phyloP scores from a whole-genome alignment of 2,113 vertebrate genomes.

The Ceuthmochares aereus region DNA sequence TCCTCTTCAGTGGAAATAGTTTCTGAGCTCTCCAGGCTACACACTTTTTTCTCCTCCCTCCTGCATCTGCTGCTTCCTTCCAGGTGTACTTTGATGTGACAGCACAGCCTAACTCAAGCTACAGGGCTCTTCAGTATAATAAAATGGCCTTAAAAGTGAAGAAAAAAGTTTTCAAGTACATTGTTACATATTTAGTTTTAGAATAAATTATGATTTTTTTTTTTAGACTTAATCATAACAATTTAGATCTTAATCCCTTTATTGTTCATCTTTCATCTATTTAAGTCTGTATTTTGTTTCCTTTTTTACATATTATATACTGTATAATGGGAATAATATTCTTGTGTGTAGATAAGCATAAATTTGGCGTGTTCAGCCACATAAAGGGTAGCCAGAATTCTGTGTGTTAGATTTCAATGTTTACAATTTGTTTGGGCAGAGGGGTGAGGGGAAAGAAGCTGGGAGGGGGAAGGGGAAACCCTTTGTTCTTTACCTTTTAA shows the following conservation, averaged over 20 bases:
- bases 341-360: background rate
- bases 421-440: background rate
- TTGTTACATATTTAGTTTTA: background rate
- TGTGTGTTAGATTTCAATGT: background rate
- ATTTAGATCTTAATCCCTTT: background rate
- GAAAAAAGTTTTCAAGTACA: background rate
- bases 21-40: slow-evolving; percentile 24
- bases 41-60: background rate
- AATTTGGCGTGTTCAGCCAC: background rate
- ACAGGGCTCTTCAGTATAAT: background rate
- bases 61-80: slow-evolving; percentile 33
- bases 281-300: slow-evolving; percentile 20
- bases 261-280: slow-evolving; percentile 12
- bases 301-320: background rate
- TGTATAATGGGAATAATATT: background rate
- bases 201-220: background rate
- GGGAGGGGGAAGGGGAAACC: background rate
- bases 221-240: background rate
- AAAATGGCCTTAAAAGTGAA: background rate
- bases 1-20: slow-evolving; percentile 43
- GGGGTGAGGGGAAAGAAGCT: background rate
- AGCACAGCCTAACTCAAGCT: slow-evolving; percentile 9
- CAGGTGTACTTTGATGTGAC: slow-evolving; percentile 33
- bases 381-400: background rate
- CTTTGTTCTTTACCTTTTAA: slow-evolving; percentile 37